phyloP scores from a whole-genome alignment of 2,797 vertebrate genomes.

The Lacerta bilineata region DNA sequence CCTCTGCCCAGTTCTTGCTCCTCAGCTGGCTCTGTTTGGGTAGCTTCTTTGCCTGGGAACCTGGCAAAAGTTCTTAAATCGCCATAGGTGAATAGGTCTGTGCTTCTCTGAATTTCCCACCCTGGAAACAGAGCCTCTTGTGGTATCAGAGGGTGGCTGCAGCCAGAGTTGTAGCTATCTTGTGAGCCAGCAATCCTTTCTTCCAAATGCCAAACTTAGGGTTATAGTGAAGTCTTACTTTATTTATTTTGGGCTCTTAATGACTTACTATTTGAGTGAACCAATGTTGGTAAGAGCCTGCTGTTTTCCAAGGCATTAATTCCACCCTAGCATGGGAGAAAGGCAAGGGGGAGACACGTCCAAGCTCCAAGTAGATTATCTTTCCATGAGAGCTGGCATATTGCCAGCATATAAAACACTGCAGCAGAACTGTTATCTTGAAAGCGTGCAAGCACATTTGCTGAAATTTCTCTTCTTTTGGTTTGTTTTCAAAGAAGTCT shows the following conservation, averaged over 20 bases:
- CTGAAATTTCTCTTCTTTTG: slow-evolving; percentile 31
- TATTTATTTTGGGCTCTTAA: not conserved
- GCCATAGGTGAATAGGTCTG: not conserved
- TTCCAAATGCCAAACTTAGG: not conserved
- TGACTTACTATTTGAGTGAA: slow-evolving; percentile 42
- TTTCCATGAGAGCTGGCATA: slow-evolving; percentile 45
- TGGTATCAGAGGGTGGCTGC: not conserved
- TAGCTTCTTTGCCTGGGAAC: not conserved
- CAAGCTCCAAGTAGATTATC: slow-evolving; percentile 49
- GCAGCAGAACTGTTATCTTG: slow-evolving; percentile 41
- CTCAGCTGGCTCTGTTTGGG: not conserved
- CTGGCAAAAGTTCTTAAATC: not conserved
- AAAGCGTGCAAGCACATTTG: slow-evolving; percentile 54
- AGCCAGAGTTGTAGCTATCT: not conserved
- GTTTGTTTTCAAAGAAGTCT: slow-evolving; percentile 25
- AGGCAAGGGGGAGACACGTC: not conserved
- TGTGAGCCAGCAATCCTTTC: not conserved
- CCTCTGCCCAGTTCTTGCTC: not conserved
- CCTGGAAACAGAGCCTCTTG: not conserved
- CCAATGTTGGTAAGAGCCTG: slow-evolving; percentile 17
- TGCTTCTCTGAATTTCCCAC: not conserved
- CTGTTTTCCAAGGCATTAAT: slow-evolving; percentile 52
- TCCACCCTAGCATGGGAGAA: slow-evolving; percentile 41
- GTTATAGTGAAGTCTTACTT: not conserved
- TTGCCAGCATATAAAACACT: slow-evolving; percentile 25